Base-by-base conservation (phyloP, 2,113 vertebrate genomes). In the Amphilophus citrinellus region DNA sequence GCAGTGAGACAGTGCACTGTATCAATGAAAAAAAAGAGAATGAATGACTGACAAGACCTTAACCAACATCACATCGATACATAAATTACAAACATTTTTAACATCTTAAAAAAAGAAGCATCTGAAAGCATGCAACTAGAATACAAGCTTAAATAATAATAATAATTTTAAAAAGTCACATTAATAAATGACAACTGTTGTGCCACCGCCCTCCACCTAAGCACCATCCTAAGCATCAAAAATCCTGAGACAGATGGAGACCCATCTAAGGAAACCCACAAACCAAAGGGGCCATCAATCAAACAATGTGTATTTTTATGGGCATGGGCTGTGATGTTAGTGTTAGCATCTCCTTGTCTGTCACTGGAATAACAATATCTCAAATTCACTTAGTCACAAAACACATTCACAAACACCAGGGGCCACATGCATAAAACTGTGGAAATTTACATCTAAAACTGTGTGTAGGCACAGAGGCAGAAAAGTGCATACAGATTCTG, bases 241-340 rank as follows among this genome's bases (percentile, higher is more conserved):
- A 77, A 89, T 86, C 50, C 57, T 63, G 82, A 87, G 83, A 85
- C 91, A 94, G 91, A 95, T 89, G 90, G 90, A 93, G 83, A 82
- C 61, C 60, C 84, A 85, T 89, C 81, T 89, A 82, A 89, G 79
- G 84, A 90, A 90, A 84, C 85, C 87, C 78, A 85, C 86, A 91
- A 89, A 86, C 87, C 87, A 81, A 91, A 89, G 84, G 83, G 84
- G 76, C 82, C 87, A 92, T 92, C 88, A 90, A 93, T 94, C 91
- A 91, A 85, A 90, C 81, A 79, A 82, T 47, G 22, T 35, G 56
- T 10, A 13, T 83, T 89, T 82, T 75, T 79, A 83, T 71, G 53
- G 80, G 79, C 82, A 85, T 68, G 76, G 44, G 79, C 68, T 85
- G 62, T 66, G 76, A 85, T 77, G 83, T 82, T 91, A 86, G 80